phyloP scores from a whole-genome alignment of 2,888 invertebrate species.

The Chironomus riparius region DNA sequence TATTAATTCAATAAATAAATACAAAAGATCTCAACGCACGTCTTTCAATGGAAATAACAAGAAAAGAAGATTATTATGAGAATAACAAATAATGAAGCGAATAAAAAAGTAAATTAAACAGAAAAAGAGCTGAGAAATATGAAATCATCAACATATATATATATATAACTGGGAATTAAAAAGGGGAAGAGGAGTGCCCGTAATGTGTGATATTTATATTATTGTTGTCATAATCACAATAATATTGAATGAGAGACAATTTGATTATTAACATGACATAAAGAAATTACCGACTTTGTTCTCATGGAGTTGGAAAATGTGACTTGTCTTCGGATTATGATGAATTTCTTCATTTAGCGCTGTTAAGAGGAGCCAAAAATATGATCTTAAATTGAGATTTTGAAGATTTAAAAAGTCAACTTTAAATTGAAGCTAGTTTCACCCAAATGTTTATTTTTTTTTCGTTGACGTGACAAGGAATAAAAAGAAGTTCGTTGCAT shows the following conservation, averaged over 20 bases:
- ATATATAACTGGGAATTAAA: background rate
- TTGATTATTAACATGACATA: background rate
- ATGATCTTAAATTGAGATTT: too few relatives aligned
- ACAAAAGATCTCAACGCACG: background rate
- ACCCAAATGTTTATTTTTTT: too few relatives aligned
- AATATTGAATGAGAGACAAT: background rate
- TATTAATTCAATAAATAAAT: background rate
- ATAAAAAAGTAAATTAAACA: conserved; percentile 1
- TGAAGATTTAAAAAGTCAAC: too few relatives aligned
- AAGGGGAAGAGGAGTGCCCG: conserved; percentile 1
- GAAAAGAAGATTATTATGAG: background rate
- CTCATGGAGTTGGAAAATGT: background rate
- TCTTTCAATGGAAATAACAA: background rate
- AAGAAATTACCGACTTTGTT: background rate
- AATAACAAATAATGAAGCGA: conserved; percentile 12
- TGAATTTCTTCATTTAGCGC: too few relatives aligned
- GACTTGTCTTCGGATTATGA: too few relatives aligned
- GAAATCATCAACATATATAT: conserved; percentile 2
- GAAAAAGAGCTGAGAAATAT: background rate
- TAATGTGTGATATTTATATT: background rate
- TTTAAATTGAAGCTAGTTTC: too few relatives aligned
- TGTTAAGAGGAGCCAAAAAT: too few relatives aligned
- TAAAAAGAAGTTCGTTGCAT: too few relatives aligned
- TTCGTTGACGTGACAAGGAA: too few relatives aligned
- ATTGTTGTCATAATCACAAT: background rate